Evolutionary conservation across 2,797 vertebrate species (phyloP).

Genomic region (Sebastes diaconus): DNA sequence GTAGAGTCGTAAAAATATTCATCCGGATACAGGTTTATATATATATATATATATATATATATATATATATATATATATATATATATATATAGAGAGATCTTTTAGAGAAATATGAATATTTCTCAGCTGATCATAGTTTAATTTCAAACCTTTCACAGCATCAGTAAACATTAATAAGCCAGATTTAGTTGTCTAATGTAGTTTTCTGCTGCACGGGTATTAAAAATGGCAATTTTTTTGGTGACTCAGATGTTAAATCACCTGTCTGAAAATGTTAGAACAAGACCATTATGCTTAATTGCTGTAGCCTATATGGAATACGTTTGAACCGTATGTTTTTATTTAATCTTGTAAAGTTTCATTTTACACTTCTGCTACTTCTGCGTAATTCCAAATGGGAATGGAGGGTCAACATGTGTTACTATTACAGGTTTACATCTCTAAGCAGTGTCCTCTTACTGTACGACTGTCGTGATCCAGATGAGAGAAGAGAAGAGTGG

Average conservation of each 20-base stretch:
- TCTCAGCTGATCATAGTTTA: no score
- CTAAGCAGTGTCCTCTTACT: background rate
- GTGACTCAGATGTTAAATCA: background rate
- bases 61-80: background rate
- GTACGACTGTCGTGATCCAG: background rate
- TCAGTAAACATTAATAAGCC: background rate
- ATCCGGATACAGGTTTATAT: background rate
- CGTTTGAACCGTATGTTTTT: background rate
- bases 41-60: background rate
- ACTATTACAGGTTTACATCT: background rate
- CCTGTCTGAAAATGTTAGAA: background rate
- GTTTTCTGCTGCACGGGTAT: background rate
- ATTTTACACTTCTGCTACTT: background rate
- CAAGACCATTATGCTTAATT: background rate
- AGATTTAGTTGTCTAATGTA: background rate
- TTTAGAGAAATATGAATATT: no score
- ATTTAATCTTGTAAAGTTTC: background rate
- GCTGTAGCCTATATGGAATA: background rate
- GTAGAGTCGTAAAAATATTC: background rate
- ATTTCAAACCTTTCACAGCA: background rate
- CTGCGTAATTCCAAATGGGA: background rate
- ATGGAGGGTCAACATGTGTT: background rate
- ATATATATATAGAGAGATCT: background rate
- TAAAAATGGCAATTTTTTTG: background rate
- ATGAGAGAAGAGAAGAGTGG: background rate